Evolutionary conservation across 2,113 vertebrate species (phyloP), one percentile per base, ranked within the genome.

Genomic region (Poicephalus meyeri): DNA sequence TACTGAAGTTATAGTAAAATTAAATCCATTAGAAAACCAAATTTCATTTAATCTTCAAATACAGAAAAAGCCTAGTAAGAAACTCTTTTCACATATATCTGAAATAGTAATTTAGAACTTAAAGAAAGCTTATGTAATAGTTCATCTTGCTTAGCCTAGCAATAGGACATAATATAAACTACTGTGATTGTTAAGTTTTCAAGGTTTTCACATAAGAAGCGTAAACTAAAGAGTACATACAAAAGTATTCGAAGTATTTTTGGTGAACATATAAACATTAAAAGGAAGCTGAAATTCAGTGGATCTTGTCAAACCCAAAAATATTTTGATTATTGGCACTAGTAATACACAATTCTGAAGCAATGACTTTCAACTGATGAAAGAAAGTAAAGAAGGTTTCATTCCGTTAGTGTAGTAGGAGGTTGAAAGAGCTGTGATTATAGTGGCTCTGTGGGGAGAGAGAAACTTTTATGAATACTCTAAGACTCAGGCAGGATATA

Each of bases 1-100:
- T 44, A 76, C 35, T 89, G 61, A 82, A 73, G 25, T 92, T 81
- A 91, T 64, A 96, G 85, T 92, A 93, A 95, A 86, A 91, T 95
- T 94, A 91, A 97, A 84, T 74, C 58, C 6, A 56, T 64, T 39
- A 39, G 37, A 39, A 39, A 39, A 39, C 37, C 37, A 39, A 39
- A 39, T 39, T 39, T 39, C 37, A 39, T 39, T 39, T 39, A 39
- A 60, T 93, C 66, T 91, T 94, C 37, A 95, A 81, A 86, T 71
- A 44, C 4, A 53, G 68, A 41, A 89, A 66, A 93, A 70, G 6
- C 7, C 13, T 39, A 50, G 31, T 28, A 35, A 56, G 69, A 94
- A 74, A 69, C 20, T 1, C 42, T 92, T 90, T 69, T 26, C 46
- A 33, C 10, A 44, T 90, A 6, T 74, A 85, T 77, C 10, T 88